phyloP scores from a whole-genome alignment of 2,113 vertebrate genomes.

The Calcarius ornatus region DNA sequence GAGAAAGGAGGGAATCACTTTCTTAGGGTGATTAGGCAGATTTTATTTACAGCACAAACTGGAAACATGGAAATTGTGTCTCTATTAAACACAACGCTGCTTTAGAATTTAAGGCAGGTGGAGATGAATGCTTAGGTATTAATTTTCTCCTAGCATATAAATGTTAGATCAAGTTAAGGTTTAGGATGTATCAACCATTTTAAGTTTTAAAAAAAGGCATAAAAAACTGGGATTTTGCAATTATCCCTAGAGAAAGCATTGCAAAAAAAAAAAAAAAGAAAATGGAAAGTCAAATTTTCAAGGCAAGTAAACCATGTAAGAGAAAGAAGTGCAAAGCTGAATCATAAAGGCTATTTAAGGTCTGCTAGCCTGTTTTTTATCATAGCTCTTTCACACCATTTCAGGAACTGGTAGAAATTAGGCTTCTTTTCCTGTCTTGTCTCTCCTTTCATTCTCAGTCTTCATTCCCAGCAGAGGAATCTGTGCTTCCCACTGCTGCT shows the following conservation, averaged over 20 bases:
- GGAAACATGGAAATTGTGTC: constrained; percentile 23
- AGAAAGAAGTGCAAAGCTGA: neutral
- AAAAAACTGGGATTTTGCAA: neutral
- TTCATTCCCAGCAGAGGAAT: neutral
- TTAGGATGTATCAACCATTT: neutral
- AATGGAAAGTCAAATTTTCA: neutral
- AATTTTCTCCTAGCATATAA: constrained; percentile 3
- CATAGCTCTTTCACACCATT: neutral
- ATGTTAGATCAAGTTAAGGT: neutral
- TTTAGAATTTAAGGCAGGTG: constrained; percentile 24
- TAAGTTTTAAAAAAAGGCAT: neutral
- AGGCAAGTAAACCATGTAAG: neutral
- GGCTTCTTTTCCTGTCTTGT: neutral
- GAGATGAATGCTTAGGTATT: neutral
- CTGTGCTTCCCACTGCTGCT: neutral
- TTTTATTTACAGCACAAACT: constrained; percentile 50
- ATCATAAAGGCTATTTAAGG: neutral
- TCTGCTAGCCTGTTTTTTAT: neutral
- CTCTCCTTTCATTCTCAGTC: neutral
- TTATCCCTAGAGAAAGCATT: neutral
- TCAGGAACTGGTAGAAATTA: neutral
- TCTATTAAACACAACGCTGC: neutral
- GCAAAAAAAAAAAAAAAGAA: neutral
- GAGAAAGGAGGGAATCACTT: neutral
- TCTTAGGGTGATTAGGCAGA: constrained; percentile 26